These are phyloP conservation scores for Cepaea nemoralis DNA, from an alignment of 1,140 invertebrate species.

Conservation along the genomic window DNA sequence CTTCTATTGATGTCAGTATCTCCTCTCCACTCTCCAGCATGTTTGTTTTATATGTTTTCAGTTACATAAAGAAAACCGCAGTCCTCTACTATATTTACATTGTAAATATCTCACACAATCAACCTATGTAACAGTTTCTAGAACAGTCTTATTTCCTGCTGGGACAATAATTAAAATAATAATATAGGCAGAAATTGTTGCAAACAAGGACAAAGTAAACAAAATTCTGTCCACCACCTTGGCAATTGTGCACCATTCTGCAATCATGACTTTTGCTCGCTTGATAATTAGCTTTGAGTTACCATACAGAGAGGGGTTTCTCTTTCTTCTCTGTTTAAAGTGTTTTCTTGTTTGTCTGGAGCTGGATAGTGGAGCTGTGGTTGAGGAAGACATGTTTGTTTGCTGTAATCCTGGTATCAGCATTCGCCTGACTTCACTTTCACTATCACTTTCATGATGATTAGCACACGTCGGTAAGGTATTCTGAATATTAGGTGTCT, in stretches of 20 bases:
- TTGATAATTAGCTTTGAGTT: slow-evolving; percentile 37
- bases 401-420: background rate
- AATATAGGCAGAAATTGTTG: slow-evolving; percentile 66
- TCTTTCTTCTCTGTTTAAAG: background rate
- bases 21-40: no score
- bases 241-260: slow-evolving; percentile 70
- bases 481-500: background rate
- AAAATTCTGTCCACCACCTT: slow-evolving; percentile 65
- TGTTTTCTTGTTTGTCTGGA: background rate
- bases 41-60: no score
- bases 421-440: background rate
- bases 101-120: background rate
- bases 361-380: no score
- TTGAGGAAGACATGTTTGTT: background rate
- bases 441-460: slow-evolving; percentile 19
- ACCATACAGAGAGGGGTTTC: background rate
- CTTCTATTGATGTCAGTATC: no score
- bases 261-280: slow-evolving; percentile 61
- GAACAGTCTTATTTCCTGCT: background rate
- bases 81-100: no score
- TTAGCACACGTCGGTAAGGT: background rate
- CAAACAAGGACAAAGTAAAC: slow-evolving; percentile 68
- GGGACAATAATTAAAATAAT: slow-evolving; percentile 42
- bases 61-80: no score
- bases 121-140: background rate